A percentile compares a stretch with the other conserved stretches of the same genome.
phyloP scores from a whole-genome alignment of 2,888 invertebrate genomes.

The Synanthedon myopaeformis region DNA sequence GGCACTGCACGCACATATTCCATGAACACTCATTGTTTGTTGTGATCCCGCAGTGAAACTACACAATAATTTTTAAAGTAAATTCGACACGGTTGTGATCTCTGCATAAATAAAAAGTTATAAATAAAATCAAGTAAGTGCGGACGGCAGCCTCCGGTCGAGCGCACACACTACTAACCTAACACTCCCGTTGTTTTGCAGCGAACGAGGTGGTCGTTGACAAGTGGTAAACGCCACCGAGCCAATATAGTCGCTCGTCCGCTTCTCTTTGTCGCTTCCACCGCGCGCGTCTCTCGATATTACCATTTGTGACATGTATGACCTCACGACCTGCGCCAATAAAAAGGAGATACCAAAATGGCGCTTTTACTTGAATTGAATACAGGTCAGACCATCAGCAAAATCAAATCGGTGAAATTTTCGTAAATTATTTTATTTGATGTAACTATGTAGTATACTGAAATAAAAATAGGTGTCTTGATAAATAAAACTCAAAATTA shows the following conservation, averaged over 20 bases:
- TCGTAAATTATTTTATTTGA: too few species aligned
- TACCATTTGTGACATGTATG: slow-evolving; percentile 21
- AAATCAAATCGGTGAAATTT: too few species aligned
- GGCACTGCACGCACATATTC: slow-evolving; percentile 64
- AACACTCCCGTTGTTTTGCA: slow-evolving; percentile 71
- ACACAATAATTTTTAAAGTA: slow-evolving; percentile 40
- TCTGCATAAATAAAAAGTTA: slow-evolving; percentile 36
- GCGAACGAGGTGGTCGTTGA: slow-evolving; percentile 78
- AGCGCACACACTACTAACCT: slow-evolving; percentile 37
- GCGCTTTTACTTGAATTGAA: neutral
- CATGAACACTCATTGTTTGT: slow-evolving; percentile 70
- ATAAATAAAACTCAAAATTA: too few species aligned
- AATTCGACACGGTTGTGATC: slow-evolving; percentile 64
- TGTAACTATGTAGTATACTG: too few species aligned
- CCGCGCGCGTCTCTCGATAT: slow-evolving; percentile 48
- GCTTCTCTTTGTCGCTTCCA: slow-evolving; percentile 61
- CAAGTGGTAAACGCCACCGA: slow-evolving; percentile 74
- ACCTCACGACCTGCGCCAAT: slow-evolving; percentile 2
- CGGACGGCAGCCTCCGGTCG: slow-evolving; percentile 48
- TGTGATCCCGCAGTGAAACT: slow-evolving; percentile 70
- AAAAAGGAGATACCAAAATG: neutral
- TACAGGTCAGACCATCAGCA: too few species aligned
- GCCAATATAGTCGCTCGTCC: slow-evolving; percentile 56
- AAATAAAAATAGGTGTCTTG: too few species aligned
- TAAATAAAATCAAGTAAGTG: slow-evolving; percentile 38